These are phyloP conservation scores for Dromococcyx pavoninus DNA, from an alignment of 2,797 vertebrate genomes.

Conservation along the genomic window DNA sequence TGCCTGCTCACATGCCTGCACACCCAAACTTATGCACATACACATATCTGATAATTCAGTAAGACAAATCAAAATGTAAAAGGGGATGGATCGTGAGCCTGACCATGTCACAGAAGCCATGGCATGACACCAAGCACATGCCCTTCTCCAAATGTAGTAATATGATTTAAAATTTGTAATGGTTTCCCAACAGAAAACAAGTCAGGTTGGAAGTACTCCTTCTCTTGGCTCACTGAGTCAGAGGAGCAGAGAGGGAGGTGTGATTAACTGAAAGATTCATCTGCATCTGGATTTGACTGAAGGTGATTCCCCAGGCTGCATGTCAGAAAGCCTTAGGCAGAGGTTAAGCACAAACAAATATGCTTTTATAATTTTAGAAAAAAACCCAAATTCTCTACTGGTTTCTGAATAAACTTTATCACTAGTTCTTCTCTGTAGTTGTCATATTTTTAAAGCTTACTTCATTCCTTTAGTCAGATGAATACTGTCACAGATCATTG, in stretches of 20 bases:
- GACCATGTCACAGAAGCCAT: background rate
- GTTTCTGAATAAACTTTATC: background rate
- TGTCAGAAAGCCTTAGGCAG: background rate
- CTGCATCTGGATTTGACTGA: background rate
- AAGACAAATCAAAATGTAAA: background rate
- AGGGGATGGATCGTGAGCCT: background rate
- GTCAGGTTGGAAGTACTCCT: background rate
- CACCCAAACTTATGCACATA: background rate
- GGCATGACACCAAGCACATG: background rate
- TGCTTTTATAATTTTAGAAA: background rate
- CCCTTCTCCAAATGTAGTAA: background rate
- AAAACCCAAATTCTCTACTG: rapidly evolving
- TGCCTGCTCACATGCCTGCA: background rate
- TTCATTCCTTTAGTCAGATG: background rate
- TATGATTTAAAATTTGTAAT: background rate
- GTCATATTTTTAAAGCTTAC: background rate
- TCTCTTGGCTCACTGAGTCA: background rate
- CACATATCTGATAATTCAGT: background rate
- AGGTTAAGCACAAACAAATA: background rate
- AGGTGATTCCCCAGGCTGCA: background rate
- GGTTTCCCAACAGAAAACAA: background rate
- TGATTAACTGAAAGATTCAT: background rate
- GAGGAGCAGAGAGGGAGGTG: background rate
- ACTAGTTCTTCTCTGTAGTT: background rate
- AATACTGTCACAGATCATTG: background rate